phyloP scores from a whole-genome alignment of 1,140 invertebrate genomes.

The Sycobia sp. region DNA sequence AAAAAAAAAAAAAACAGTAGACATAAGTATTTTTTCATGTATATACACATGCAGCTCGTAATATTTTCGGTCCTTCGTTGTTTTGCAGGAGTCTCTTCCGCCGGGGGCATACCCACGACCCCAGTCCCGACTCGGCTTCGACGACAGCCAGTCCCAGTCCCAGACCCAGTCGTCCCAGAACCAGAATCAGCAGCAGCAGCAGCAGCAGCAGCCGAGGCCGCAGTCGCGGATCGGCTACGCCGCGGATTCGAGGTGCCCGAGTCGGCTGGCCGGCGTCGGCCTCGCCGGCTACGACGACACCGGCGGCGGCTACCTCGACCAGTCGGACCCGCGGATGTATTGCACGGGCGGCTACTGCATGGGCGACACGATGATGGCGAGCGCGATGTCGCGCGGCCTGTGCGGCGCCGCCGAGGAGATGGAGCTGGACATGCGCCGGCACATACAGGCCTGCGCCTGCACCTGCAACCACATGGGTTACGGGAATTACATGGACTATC shows the following conservation, averaged over 20 bases:
- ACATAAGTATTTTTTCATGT: no score
- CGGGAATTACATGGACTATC: constrained; percentile 88
- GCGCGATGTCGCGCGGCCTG: constrained; percentile 56
- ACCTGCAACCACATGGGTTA: constrained; percentile 91
- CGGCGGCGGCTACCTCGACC: constrained; percentile 10
- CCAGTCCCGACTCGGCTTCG: constrained; percentile 57
- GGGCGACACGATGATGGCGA: constrained; percentile 60
- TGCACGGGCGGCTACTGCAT: constrained; percentile 60
- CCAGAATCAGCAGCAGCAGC: constrained; percentile 47
- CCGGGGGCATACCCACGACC: constrained; percentile 44
- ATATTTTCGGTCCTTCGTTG: no score
- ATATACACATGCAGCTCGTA: no score
- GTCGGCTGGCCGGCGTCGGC: constrained; percentile 45
- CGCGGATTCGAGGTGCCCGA: constrained; percentile 57
- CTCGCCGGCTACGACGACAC: background rate
- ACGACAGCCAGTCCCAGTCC: constrained; percentile 56
- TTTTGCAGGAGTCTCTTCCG: no score
- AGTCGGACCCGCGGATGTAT: constrained; percentile 55
- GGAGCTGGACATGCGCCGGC: constrained; percentile 78
- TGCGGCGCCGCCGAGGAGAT: constrained; percentile 65
- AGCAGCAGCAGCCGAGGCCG: constrained; percentile 54
- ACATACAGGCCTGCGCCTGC: constrained; percentile 85
- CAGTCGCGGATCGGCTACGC: constrained; percentile 57
- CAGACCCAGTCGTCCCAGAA: constrained; percentile 47
- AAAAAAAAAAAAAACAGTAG: no score